Evolutionary conservation across 2,888 invertebrate species (phyloP), one percentile per base, ranked within the genome.

Genomic region (Hypomecis punctinalis): DNA sequence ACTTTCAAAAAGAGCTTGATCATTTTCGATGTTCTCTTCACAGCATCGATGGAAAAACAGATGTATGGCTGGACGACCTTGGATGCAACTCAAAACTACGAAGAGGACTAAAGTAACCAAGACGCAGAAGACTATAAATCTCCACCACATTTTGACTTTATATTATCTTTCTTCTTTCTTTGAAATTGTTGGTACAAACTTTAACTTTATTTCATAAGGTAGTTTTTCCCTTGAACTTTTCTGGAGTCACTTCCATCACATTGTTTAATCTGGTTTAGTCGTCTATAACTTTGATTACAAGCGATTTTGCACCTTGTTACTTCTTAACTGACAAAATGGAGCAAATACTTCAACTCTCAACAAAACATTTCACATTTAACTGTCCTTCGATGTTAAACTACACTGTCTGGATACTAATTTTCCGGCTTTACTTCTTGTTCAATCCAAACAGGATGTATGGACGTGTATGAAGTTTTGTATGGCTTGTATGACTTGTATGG

Each of bases 11-110:
- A 89, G 82, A 0, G 85, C 86, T 61, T 87, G 88, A 62, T 91
- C 90, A 49, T 91, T 91, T 66, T 91, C 91, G 0, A 90, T 89
- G 39, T 87, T 85, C 0, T 88, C 88, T 9, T 83, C 84, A 54
- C 88, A 91, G 66, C 91, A 90, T 11, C 86, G 80, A 33, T 83
- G 84, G 63, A 90, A 89, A 68, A 89, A 88, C 0, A 90, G 67
- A 54, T 89, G 83, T 0, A 85, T 74, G 0, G 85, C 88, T 0
- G 91, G 90, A 11, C 89, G 69, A 0, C 89, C 85, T 36, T 89
- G 86, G 0, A 91, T 84, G 39, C 87, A 85, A 65, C 85, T 88
- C 4, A 90, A 40, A 0, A 91, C 89, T 0, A 89, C 76, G 23
- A 90, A 84, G 5, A 91, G 70, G 0, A 90, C 80, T 0, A 91